Percentiles rank a stretch among this genome's conserved stretches.
Evolutionary conservation across 1,140 invertebrate genomes (phyloP).

Genomic region (Neotoxoptera formosana): DNA sequence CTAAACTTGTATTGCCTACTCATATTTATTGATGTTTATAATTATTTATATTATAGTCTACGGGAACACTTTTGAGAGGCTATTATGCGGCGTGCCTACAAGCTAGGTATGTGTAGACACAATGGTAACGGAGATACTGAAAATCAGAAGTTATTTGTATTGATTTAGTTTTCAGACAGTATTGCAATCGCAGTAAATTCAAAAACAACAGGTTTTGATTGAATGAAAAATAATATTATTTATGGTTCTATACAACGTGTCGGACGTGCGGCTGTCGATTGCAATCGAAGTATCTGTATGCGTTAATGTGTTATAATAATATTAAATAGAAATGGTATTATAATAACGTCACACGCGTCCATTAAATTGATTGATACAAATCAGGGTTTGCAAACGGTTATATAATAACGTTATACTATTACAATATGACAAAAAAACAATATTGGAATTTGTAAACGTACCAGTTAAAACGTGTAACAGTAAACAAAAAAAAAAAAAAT

Average conservation of each 20-base stretch:
- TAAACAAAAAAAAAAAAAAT: too few species aligned
- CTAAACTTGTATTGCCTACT: background rate
- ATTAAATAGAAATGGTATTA: background rate
- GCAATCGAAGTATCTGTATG: background rate
- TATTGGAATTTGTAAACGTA: too few species aligned
- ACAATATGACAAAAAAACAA: too few species aligned
- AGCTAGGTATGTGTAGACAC: background rate
- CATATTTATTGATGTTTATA: background rate
- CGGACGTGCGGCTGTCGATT: background rate
- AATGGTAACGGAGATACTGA: background rate
- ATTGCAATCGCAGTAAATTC: background rate
- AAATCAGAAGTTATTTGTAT: background rate
- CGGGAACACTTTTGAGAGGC: background rate
- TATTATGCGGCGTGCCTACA: background rate
- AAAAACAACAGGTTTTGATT: background rate
- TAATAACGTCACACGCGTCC: background rate
- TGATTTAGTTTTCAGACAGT: too few species aligned
- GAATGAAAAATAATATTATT: background rate
- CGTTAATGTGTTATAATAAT: background rate
- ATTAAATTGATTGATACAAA: background rate
- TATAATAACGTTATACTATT: too few species aligned
- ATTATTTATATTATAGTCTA: background rate
- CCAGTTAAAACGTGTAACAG: too few species aligned
- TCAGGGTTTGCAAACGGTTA: too few species aligned
- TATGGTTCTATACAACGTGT: background rate